These are phyloP conservation scores for Xenops minutus DNA, from an alignment of 2,797 vertebrate species.

Conservation along the genomic window DNA sequence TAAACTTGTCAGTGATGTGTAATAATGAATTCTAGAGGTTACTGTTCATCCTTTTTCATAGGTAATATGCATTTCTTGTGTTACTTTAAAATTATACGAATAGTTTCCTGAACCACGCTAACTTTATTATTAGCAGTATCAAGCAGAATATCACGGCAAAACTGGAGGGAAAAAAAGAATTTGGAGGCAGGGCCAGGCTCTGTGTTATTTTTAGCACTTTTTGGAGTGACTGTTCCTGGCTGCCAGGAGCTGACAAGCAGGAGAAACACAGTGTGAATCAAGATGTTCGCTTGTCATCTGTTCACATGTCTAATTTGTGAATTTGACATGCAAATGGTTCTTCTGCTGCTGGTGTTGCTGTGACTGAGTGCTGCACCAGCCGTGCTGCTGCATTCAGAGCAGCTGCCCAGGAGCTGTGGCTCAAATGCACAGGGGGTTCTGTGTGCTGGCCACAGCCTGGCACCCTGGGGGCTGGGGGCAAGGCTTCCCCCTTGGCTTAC, in stretches of 20 bases:
- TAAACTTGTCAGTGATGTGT: background rate
- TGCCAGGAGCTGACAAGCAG: slow-evolving; percentile 53
- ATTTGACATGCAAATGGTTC: slow-evolving; percentile 1
- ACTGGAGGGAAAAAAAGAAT: background rate
- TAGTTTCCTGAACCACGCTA: background rate
- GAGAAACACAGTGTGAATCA: slow-evolving; percentile 50
- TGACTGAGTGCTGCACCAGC: background rate
- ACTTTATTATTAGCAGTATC: background rate
- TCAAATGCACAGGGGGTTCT: background rate
- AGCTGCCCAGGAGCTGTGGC: background rate
- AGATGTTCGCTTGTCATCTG: slow-evolving; percentile 49
- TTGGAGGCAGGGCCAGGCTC: slow-evolving; percentile 19
- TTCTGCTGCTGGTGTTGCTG: background rate
- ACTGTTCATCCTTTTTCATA: background rate
- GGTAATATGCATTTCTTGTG: background rate
- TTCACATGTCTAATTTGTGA: slow-evolving; percentile 10
- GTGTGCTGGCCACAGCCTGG: too few species aligned
- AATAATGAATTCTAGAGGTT: background rate
- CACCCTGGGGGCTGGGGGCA: background rate
- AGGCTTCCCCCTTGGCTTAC: fast-evolving
- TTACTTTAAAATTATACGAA: background rate
- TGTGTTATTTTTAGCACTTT: slow-evolving; percentile 55
- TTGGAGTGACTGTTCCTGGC: slow-evolving; percentile 28
- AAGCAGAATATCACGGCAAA: background rate
- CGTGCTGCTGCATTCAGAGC: background rate